Conservation (phyloP, 1,140 invertebrate genomes). For the Andricus grossulariae region DNA sequence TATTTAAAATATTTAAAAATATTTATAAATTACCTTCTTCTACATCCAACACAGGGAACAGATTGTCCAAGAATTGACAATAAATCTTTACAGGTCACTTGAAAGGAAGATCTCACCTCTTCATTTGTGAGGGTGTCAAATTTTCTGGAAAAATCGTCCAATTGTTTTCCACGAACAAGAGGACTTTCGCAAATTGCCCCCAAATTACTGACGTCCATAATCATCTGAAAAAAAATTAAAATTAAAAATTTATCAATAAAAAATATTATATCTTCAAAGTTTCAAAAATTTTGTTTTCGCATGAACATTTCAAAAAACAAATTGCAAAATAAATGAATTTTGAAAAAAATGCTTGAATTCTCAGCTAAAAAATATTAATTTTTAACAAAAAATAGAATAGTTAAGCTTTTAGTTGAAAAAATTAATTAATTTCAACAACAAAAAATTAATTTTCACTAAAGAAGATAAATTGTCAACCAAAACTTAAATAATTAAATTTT, state of each 20-base stretch:
- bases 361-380: too few species aligned
- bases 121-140: constrained; percentile 85
- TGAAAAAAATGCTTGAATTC: too few species aligned
- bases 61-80: constrained; percentile 89
- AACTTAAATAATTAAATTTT: too few species aligned
- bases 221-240: constrained; percentile 82
- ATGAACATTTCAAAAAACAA: too few species aligned
- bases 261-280: too few species aligned
- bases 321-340: too few species aligned
- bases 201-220: constrained; percentile 91
- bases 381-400: too few species aligned
- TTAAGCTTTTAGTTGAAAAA: too few species aligned
- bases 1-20: neutral
- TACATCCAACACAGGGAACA: constrained; percentile 94
- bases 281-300: too few species aligned
- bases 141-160: constrained; percentile 89
- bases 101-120: constrained; percentile 87
- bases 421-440: too few species aligned
- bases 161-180: constrained; percentile 84
- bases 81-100: constrained; percentile 89
- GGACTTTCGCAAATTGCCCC: constrained; percentile 88
- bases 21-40: constrained; percentile 82
- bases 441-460: too few species aligned
- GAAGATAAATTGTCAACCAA: too few species aligned
- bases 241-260: constrained; percentile 36